Base-by-base conservation (phyloP, 2,888 invertebrate species). In the Andricus curvator region DNA sequence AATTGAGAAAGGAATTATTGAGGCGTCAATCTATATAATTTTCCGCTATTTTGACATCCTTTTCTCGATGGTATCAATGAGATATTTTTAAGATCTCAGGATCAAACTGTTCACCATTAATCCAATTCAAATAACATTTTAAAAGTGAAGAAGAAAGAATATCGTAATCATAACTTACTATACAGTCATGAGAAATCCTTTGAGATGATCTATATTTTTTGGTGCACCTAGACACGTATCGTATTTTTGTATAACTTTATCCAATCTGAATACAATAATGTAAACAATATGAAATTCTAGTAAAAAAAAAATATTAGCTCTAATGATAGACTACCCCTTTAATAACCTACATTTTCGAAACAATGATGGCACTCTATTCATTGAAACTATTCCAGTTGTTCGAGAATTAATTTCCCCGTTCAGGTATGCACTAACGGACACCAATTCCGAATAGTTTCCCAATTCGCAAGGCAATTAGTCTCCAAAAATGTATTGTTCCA, bases 331-430 rank as follows among this genome's bases (percentile, higher is more conserved):
- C 74, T 51, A 74, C n/a, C 74, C 51, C n/a, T 56, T 13, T 60
- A 15, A 25, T 74, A 74, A 60, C 33, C 56, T 74, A 74, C 74
- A 74, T 74, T 74, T 74, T 56, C 56, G 74, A 60, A 74, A 74
- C 74, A 74, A 74, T 74, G 56, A 60, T 56, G 37, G 13, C 29
- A 25, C 25, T 74, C 74, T 51, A 74, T 51, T 56, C 74, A 56
- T 37, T 74, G 74, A 74, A 74, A 74, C 74, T 74, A 74, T 74
- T 74, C 56, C 74, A 74, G 51, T 74, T 74, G 74, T 74, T 74
- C 33, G 51, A 51, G 56, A 74, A 74, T 74, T 74, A 74, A 74
- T 74, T 74, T 74, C 37, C 56, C 33, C 56, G 74, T 37, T 74
- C 74, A 33, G 74, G 74, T 74, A 33, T 74, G 51, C 51, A 37